Percentiles rank a stretch among this genome's conserved stretches.
These are phyloP conservation scores for Metridium senile DNA, from an alignment of 92 coral and sea anemone species.

Conservation along the genomic window DNA sequence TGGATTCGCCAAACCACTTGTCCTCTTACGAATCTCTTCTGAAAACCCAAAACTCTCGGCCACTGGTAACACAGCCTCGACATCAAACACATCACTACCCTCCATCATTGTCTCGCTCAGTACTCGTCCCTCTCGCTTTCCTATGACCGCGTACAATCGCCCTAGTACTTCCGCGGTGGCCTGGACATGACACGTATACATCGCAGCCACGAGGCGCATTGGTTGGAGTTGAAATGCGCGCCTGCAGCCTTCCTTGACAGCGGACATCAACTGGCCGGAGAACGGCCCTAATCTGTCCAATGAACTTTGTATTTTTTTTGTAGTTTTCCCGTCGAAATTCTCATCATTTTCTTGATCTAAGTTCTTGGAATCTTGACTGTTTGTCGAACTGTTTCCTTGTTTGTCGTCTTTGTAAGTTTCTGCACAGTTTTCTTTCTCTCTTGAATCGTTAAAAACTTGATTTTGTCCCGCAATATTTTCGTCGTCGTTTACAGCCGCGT, in stretches of 20 bases:
- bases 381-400: neutral
- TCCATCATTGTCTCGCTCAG: slow-evolving; percentile 94
- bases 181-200: slow-evolving; percentile 98
- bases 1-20: slow-evolving; percentile 96
- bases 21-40: slow-evolving; percentile 92
- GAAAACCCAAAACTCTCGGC: slow-evolving; percentile 99
- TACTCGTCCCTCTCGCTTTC: slow-evolving; percentile 95
- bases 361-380: neutral
- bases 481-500: too few species aligned
- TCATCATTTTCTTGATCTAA: neutral
- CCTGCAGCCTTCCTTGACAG: slow-evolving; percentile 98
- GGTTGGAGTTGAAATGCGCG: slow-evolving; percentile 93
- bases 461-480: too few species aligned
- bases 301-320: neutral
- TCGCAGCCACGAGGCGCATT: slow-evolving; percentile 96
- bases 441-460: neutral
- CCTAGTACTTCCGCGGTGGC: slow-evolving; percentile 97
- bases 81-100: slow-evolving; percentile 96
- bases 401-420: neutral
- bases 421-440: neutral
- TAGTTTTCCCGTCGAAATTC: neutral
- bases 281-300: slow-evolving; percentile 70
- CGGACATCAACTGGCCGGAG: slow-evolving; percentile 97
- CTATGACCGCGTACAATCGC: slow-evolving; percentile 94
- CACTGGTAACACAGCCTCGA: slow-evolving; percentile 94